Base-by-base conservation (phyloP, 2,113 vertebrate species). In the Cyanistes caeruleus region DNA sequence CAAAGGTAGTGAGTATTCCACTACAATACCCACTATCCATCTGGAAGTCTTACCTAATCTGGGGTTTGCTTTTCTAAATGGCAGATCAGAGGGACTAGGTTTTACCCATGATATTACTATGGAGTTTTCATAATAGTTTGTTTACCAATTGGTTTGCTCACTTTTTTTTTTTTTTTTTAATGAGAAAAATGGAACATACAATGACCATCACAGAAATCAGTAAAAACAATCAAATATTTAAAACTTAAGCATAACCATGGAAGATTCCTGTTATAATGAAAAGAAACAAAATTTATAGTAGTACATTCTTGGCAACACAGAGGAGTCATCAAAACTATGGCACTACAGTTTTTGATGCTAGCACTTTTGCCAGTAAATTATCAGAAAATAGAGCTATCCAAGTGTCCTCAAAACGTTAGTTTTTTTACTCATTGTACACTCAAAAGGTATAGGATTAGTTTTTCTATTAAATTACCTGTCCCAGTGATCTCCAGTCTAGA, bases 401-500 rank as follows among this genome's bases (percentile, higher is more conserved):
- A 8, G 12, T 43, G 33, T 11, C 25, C 52, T 74, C 49, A 87
- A 74, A 83, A 73, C 6, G 10, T 19, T 31, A 43, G 11, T 14
- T 62, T 74, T 60, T 49, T 30, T 11, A 3, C 20, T 77, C 49
- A 30, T 37, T 43, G 49, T 28, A 80, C 15, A 9, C 19, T 91
- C 73, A 56, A 74, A 70, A 8, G 12, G 8, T 74, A 53, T 44
- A 75, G 25, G n/a, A 58, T 70, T 80, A 62, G 1, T 68, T 84
- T 92, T 68, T 37, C 51, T 77, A 37, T 75, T 85, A n/a, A 74
- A 72, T 96, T 99, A 99, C 99, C 97, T 98, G 99, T 91, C 99
- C 98, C 86, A 99, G 33, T 0, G 99, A 99, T 69, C 97, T 98
- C 99, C 99, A 99, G 91, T 99, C 99, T 97, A 99, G 98, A 95